Evolutionary conservation across 2,888 invertebrate species (phyloP).

Genomic region (Apoderus coryli): DNA sequence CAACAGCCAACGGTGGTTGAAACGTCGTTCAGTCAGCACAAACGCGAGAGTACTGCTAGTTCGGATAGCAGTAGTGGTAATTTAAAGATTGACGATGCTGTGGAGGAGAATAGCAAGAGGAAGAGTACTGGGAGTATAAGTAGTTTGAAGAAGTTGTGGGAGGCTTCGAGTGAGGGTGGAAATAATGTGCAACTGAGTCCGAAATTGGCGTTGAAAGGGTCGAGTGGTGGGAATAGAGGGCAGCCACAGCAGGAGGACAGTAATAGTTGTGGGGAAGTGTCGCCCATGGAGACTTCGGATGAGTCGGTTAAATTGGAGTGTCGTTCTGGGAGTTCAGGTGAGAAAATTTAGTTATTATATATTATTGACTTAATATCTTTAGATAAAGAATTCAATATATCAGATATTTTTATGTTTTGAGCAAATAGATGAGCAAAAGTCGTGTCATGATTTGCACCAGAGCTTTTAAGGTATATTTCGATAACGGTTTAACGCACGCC

Average conservation of each 20-base stretch:
- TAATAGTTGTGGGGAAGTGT: conserved; percentile 32
- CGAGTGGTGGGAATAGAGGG: too few relatives aligned
- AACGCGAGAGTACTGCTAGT: conserved; percentile 34
- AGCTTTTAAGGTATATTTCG: too few relatives aligned
- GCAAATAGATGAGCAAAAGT: too few relatives aligned
- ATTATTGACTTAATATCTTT: too few relatives aligned
- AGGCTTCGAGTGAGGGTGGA: conserved; percentile 39
- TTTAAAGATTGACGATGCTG: conserved; percentile 34
- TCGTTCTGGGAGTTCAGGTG: conserved; percentile 14
- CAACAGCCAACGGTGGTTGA: too few relatives aligned
- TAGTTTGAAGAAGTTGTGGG: conserved; percentile 86
- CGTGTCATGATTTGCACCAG: too few relatives aligned
- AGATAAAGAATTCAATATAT: too few relatives aligned
- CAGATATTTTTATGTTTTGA: too few relatives aligned
- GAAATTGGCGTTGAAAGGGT: conserved; percentile 42
- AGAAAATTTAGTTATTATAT: conserved; percentile 1
- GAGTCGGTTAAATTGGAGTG: conserved; percentile 24
- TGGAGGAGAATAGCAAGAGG: conserved; percentile 72
- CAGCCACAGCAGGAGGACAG: too few relatives aligned
- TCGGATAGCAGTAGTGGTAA: conserved; percentile 32
- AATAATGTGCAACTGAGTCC: conserved; percentile 48
- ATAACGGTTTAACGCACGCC: too few relatives aligned
- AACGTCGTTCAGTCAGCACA: too few relatives aligned
- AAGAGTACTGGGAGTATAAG: conserved; percentile 87
- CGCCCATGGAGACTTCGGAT: conserved; percentile 30